Evolutionary conservation across 2,888 invertebrate genomes (phyloP), one percentile per base, ranked within the genome.

Genomic region (Bellardia bayeri): DNA sequence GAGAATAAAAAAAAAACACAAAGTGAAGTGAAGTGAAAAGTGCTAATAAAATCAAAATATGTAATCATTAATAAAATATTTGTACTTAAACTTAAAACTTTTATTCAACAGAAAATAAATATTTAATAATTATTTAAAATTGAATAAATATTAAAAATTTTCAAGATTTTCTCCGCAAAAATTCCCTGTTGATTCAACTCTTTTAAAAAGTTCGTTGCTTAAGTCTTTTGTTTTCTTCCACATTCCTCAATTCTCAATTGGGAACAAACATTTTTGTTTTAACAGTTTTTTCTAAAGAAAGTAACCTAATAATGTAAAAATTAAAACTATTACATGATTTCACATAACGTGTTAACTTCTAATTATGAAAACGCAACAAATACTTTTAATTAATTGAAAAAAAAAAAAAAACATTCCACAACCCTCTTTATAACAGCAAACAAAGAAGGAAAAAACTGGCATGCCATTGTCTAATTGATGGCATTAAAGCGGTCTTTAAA

Each of bases 271-370:
- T 69, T 56, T 37, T 14, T 14, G 0, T 45, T 58, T 40, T 64
- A 30, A 11, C 40, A 54, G 23, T 66, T 74, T 14, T 56, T 14
- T 7, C 11, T 8, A 66, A 72, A 74, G 79, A 80, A 85, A 80
- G 80, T 75, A 80, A 80, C 85, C 85, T 85, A 80, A 75, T 80
- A 85, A 85, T 51, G 69, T 54, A 16, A 63, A 42, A 74, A 63
- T 56, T 61, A 75, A 82, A 82, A 82, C 23, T 79, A 80, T 80
- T 85, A 75, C 85, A 80, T 80, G 80, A 80, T 75, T 68, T 74
- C 51, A 79, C 16, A 56, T 74, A 69, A 69, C 85, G 61, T 85
- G 85, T 80, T 63, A 63, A 63, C 61, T 85, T 75, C 42, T 61
- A 68, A 85, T 74, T 72, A 84, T 54, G 42, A 68, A 79, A 61